Conservation (phyloP, 1,140 invertebrate genomes). For the Temnothorax nylanderi region DNA sequence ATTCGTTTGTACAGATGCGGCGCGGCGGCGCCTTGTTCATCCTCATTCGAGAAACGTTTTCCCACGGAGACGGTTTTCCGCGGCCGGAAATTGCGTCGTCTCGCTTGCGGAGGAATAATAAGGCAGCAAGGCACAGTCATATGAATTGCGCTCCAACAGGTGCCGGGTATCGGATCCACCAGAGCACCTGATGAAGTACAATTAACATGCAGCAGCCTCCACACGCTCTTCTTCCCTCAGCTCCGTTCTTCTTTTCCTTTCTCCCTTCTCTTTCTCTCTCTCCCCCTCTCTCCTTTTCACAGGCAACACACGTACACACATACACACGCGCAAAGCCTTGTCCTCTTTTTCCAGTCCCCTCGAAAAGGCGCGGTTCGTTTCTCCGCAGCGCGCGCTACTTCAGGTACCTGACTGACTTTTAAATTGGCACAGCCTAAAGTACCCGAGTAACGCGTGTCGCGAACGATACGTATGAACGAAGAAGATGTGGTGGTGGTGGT, state of each 20-base stretch:
- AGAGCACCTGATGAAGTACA: slow-evolving; percentile 99
- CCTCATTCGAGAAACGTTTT: slow-evolving; percentile 5
- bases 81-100: not conserved
- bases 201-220: slow-evolving; percentile 92
- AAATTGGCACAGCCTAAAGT: slow-evolving; percentile 88
- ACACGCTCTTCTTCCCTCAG: slow-evolving; percentile 39
- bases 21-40: not conserved
- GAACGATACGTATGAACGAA: slow-evolving; percentile 74
- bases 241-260: slow-evolving; percentile 7
- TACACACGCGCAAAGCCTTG: not conserved
- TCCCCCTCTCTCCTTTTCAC: not conserved
- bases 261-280: not conserved
- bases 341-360: not conserved
- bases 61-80: not conserved
- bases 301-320: not conserved
- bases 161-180: slow-evolving; percentile 95
- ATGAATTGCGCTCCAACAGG: slow-evolving; percentile 97
- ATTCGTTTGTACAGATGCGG: not conserved
- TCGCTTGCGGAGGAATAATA: slow-evolving; percentile 35
- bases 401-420: slow-evolving; percentile 96
- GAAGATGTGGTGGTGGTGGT: not conserved
- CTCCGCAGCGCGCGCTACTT: slow-evolving; percentile 96
- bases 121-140: slow-evolving; percentile 84
- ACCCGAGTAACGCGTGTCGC: slow-evolving; percentile 91
- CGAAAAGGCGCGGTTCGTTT: slow-evolving; percentile 62